These are phyloP conservation scores for Tiliqua scincoides DNA, from an alignment of 2,113 vertebrate species.

Conservation along the genomic window DNA sequence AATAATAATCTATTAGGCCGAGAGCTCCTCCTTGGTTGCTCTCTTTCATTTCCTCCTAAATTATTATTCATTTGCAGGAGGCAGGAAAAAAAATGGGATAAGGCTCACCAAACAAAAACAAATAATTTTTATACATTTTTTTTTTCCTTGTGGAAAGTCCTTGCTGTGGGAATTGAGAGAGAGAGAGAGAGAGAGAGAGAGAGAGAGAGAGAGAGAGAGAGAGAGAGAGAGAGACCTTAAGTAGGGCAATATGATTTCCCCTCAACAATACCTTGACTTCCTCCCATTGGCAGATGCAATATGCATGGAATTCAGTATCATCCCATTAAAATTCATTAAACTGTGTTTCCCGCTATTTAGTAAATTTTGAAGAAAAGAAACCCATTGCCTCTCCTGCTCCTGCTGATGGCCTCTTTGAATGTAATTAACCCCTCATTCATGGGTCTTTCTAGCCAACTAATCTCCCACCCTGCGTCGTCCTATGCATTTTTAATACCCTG, in stretches of 20 bases:
- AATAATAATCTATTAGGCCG: constrained; percentile 60
- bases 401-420: constrained; percentile 67
- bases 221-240: constrained; percentile 61
- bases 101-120: constrained; percentile 7
- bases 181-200: background rate
- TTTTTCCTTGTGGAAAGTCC: constrained; percentile 43
- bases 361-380: constrained; percentile 74
- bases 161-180: constrained; percentile 57
- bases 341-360: constrained; percentile 70
- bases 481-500: constrained; percentile 57
- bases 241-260: constrained; percentile 69
- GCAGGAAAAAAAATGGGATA: constrained; percentile 20
- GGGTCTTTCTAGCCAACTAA: constrained; percentile 66
- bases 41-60: constrained; percentile 15
- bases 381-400: constrained; percentile 63
- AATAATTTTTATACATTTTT: constrained; percentile 48
- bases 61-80: constrained; percentile 15
- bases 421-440: constrained; percentile 72
- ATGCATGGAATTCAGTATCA: constrained; percentile 73
- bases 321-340: constrained; percentile 76
- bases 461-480: constrained; percentile 50
- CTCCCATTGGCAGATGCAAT: constrained; percentile 71
- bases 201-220: background rate
- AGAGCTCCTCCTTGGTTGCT: constrained; percentile 38
- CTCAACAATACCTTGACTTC: constrained; percentile 73